Base-by-base conservation (phyloP, 2,888 invertebrate species). In the Chalcis sispes region DNA sequence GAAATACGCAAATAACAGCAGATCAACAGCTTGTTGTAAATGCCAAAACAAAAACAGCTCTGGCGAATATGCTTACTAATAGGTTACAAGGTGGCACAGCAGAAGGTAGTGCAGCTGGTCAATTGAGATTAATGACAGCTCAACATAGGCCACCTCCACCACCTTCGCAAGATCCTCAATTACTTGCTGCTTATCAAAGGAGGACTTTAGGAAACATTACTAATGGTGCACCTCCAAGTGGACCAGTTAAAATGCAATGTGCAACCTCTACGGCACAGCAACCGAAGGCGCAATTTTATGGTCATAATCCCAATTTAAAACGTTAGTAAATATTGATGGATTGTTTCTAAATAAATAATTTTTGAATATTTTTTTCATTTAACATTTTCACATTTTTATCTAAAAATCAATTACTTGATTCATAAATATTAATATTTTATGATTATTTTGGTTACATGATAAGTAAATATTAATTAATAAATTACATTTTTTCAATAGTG, bases 51-150 rank as follows among this genome's bases (percentile, higher is more conserved):
- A 98, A 98, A 90, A 98, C 98, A 0, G 98, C 98, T 0, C 90
- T 98, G 73, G 98, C 98, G 18, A 97, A 98, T 88, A 96, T 98
- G 95, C 90, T 98, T 77, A 97, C 95, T 84, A 97, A 93, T 84
- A 91, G 97, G 61, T 88, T 95, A 73, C 93, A 94, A 84, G 91
- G 91, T 7, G 86, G 89, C 5, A 85, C 90, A 1, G 83, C 89
- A 2, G 90, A 90, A 61, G 89, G 89, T n/a, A 89, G 89, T 72
- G 89, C 90, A 3, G 89, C 90, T 79, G 89, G 91, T 10, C 90
- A 90, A 81, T 85, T 87, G 80, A 92, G 95, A 79, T 88, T 96
- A 84, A 95, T 96, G 95, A 95, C 95, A 1, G 95, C 95, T 4
- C 96, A 95, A 80, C 96, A 95, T 83, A 93, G 90, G 91, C 77